These are phyloP conservation scores for Cydia splendana DNA, from an alignment of 1,140 invertebrate species.

Conservation along the genomic window DNA sequence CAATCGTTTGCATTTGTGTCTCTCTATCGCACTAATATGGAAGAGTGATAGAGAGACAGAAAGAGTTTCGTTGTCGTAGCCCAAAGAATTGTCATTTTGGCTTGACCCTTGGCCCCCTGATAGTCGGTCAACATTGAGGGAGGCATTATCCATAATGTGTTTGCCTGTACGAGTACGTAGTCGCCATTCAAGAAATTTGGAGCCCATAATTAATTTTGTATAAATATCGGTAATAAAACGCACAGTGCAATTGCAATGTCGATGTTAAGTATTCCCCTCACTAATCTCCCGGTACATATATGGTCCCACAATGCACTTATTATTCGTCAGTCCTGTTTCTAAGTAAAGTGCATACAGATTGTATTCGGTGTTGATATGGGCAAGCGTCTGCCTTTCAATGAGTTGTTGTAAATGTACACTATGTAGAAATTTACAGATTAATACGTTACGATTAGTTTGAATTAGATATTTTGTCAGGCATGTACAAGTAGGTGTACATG, in stretches of 20 bases:
- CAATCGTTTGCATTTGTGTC: too few species aligned
- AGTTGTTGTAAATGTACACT: slow-evolving; percentile 31
- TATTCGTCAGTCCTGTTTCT: slow-evolving; percentile 77
- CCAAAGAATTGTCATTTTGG: too few species aligned
- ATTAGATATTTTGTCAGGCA: too few species aligned
- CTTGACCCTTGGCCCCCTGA: too few species aligned
- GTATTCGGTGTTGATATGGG: slow-evolving; percentile 67
- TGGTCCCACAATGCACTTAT: slow-evolving; percentile 77
- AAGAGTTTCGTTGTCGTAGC: too few species aligned
- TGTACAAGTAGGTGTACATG: too few species aligned
- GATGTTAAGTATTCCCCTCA: slow-evolving; percentile 75
- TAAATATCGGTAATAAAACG: slow-evolving; percentile 33
- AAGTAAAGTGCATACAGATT: slow-evolving; percentile 75
- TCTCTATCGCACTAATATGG: too few species aligned
- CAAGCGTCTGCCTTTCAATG: slow-evolving; percentile 71
- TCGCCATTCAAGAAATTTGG: not conserved
- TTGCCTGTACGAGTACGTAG: not conserved
- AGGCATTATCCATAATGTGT: not conserved
- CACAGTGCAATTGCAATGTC: slow-evolving; percentile 56
- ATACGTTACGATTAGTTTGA: too few species aligned
- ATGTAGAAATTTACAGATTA: not conserved
- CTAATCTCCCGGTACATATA: slow-evolving; percentile 74
- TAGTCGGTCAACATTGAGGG: too few species aligned
- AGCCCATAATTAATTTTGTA: not conserved
- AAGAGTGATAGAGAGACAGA: too few species aligned